A percentile compares a stretch with the other conserved stretches of the same genome.
phyloP scores from a whole-genome alignment of 1,140 invertebrate species.

The Sycophaga agraensis region DNA sequence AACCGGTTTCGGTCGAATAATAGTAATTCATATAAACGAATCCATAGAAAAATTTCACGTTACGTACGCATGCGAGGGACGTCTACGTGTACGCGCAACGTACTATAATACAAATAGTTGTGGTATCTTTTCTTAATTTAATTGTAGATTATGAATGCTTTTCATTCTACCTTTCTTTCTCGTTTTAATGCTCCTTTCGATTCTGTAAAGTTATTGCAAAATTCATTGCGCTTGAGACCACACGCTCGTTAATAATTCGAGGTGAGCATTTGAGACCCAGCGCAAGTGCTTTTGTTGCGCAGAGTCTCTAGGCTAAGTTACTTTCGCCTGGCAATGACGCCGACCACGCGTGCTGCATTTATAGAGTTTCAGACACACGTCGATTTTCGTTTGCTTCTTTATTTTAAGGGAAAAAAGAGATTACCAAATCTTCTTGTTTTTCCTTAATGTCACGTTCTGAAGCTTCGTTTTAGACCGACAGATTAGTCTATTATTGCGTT shows the following conservation, averaged over 20 bases:
- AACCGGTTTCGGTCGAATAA: conserved; percentile 11
- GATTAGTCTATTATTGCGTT: not conserved
- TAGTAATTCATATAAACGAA: conserved; percentile 22
- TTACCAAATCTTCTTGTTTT: not conserved
- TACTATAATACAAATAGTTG: conserved; percentile 44
- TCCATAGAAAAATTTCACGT: conserved; percentile 42
- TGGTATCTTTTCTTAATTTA: conserved; percentile 4
- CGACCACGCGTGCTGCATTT: not conserved
- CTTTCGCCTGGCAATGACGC: conserved; percentile 12
- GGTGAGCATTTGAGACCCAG: not conserved
- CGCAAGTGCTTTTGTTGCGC: not conserved
- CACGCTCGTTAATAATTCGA: conserved; percentile 8
- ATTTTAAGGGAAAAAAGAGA: not conserved
- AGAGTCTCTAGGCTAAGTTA: conserved; percentile 9
- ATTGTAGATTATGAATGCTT: conserved; percentile 11
- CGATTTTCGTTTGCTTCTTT: not conserved
- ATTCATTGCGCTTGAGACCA: conserved; percentile 29
- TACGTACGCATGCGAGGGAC: conserved; percentile 44
- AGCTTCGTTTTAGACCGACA: conserved; percentile 6
- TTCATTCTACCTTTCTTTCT: not conserved
- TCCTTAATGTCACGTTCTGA: not conserved
- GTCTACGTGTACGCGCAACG: conserved; percentile 46
- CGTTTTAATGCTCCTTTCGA: conserved; percentile 1
- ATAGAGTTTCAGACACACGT: not conserved
- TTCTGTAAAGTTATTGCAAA: conserved; percentile 46